phyloP scores from a whole-genome alignment of 2,113 vertebrate genomes.

The Spheniscus mendiculus region DNA sequence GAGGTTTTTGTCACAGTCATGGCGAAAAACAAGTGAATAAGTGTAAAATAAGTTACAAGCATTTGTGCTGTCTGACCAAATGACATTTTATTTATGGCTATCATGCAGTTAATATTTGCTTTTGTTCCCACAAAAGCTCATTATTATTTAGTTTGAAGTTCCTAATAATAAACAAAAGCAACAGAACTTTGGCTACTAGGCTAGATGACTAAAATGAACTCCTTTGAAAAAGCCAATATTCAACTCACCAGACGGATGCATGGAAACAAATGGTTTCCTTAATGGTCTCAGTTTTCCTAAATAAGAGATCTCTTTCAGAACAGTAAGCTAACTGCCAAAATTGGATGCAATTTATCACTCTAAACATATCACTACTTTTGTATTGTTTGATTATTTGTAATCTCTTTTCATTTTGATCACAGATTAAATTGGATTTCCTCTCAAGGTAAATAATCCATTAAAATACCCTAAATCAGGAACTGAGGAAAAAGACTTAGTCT shows the following conservation, averaged over 20 bases:
- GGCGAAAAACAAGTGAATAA: background rate
- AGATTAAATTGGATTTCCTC: background rate
- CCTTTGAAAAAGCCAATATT: background rate
- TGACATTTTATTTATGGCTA: background rate
- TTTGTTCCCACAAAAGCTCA: background rate
- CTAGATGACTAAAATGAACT: background rate
- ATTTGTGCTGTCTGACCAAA: background rate
- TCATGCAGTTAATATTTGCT: background rate
- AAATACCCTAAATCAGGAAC: background rate
- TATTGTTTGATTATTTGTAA: background rate
- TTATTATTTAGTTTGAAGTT: background rate
- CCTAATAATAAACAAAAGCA: background rate
- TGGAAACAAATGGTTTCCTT: background rate
- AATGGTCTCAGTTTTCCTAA: background rate
- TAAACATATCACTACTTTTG: background rate
- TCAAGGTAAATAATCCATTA: background rate
- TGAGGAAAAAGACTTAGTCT: background rate
- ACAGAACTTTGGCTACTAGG: background rate
- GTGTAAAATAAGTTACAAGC: background rate
- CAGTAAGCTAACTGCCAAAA: background rate
- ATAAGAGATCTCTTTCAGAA: background rate
- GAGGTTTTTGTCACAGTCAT: background rate
- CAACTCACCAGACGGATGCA: background rate
- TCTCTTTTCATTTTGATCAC: background rate
- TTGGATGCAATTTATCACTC: background rate